These are phyloP conservation scores for Salminus brasiliensis DNA, from an alignment of 2,113 vertebrate genomes.

Conservation along the genomic window DNA sequence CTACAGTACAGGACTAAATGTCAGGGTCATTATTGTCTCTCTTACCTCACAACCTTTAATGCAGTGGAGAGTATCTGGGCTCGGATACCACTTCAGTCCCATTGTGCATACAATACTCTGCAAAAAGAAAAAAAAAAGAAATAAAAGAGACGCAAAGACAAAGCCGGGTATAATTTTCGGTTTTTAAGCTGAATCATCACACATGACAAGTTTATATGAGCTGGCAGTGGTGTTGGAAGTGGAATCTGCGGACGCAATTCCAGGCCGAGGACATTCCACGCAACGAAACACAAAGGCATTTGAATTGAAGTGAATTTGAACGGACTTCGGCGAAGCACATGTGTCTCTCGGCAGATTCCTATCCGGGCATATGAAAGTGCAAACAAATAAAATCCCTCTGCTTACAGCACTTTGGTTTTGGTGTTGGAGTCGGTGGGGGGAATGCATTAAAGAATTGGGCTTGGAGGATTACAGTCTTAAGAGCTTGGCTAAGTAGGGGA, in stretches of 20 bases:
- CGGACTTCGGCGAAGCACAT: neutral
- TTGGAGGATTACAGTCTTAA: constrained; percentile 29
- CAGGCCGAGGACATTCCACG: constrained; percentile 12
- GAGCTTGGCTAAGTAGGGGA: constrained; percentile 29
- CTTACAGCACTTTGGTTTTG: constrained; percentile 9
- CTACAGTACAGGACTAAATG: neutral
- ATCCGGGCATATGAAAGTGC: constrained; percentile 23
- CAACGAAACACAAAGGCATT: neutral
- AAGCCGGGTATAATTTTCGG: constrained; percentile 6
- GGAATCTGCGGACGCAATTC: neutral
- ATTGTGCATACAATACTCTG: constrained; percentile 93
- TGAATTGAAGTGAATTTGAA: neutral
- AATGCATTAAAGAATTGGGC: constrained; percentile 22
- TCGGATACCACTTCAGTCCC: constrained; percentile 93
- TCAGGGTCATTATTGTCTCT: neutral
- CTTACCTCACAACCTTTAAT: constrained; percentile 98
- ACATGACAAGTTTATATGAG: constrained; percentile 16
- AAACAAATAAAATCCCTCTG: constrained; percentile 44
- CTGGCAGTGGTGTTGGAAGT: neutral
- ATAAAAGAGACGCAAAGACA: constrained; percentile 55
- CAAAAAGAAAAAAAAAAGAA: too few species aligned
- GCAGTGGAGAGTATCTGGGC: constrained; percentile 89
- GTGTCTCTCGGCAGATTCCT: constrained; percentile 34
- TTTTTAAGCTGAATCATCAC: neutral
- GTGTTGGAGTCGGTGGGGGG: constrained; percentile 25